Evolutionary conservation across 1,140 invertebrate species (phyloP).

Genomic region (Calliphora vicina): DNA sequence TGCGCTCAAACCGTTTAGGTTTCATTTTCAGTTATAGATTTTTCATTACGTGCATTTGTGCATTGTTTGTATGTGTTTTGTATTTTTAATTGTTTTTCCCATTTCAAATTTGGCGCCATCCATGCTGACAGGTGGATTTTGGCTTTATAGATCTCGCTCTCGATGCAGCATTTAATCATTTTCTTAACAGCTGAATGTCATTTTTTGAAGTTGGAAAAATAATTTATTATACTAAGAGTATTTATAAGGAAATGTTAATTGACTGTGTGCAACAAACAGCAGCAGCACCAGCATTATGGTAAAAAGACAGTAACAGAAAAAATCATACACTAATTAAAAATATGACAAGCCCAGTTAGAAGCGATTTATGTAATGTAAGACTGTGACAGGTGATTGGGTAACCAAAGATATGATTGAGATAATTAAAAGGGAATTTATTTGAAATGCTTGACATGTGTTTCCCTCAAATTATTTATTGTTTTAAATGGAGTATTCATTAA

Average conservation of each 20-base stretch:
- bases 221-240: slow-evolving; percentile 8
- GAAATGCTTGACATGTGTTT: no score
- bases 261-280: neutral
- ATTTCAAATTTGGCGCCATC: slow-evolving; percentile 33
- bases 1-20: neutral
- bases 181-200: slow-evolving; percentile 31
- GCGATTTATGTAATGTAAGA: no score
- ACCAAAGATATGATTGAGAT: no score
- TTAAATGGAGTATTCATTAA: no score
- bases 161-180: slow-evolving; percentile 17
- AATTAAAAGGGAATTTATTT: no score
- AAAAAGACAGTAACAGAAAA: no score
- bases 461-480: no score
- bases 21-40: slow-evolving; percentile 1
- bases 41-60: neutral
- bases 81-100: slow-evolving; percentile 10
- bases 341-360: no score
- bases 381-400: no score
- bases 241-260: slow-evolving; percentile 20
- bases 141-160: neutral
- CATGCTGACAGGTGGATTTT: slow-evolving; percentile 28
- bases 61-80: neutral
- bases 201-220: slow-evolving; percentile 7
- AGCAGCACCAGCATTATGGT: neutral
- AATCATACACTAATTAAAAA: no score